phyloP scores from a whole-genome alignment of 2,113 vertebrate species.

The Indicator indicator region DNA sequence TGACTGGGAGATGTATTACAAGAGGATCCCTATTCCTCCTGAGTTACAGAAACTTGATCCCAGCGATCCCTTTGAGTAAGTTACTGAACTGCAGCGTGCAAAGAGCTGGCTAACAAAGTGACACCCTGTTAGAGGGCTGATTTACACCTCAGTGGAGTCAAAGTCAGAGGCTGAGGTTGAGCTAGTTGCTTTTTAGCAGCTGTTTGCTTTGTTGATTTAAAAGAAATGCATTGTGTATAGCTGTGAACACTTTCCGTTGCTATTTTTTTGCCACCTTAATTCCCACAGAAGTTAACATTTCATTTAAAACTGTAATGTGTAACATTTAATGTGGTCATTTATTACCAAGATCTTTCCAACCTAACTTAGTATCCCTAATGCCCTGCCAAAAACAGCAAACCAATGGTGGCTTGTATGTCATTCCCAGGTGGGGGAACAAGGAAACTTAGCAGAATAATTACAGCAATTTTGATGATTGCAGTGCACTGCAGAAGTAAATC shows the following conservation, averaged over 20 bases:
- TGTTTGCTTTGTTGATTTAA: constrained; percentile 31
- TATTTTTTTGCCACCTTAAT: constrained; percentile 25
- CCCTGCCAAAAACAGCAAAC: constrained; percentile 41
- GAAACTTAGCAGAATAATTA: constrained; percentile 50
- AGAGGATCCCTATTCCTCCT: constrained; percentile 94
- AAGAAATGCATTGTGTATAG: constrained; percentile 20
- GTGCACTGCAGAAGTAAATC: constrained; percentile 34
- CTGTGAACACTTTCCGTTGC: constrained; percentile 7
- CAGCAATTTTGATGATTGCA: constrained; percentile 44
- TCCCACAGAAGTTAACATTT: constrained; percentile 39
- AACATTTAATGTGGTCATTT: constrained; percentile 18
- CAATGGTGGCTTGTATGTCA: background rate
- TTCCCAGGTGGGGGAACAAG: constrained; percentile 34
- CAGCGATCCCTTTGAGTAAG: constrained; percentile 97
- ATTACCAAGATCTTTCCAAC: constrained; percentile 30
- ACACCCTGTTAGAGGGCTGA: background rate
- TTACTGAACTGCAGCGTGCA: background rate
- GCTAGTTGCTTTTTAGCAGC: constrained; percentile 40
- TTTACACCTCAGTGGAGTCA: background rate
- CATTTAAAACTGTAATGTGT: constrained; percentile 7
- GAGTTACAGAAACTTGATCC: constrained; percentile 89
- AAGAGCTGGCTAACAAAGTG: background rate
- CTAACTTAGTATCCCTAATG: constrained; percentile 1
- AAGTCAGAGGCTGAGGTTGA: constrained; percentile 30
- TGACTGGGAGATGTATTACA: constrained; percentile 99